These are phyloP conservation scores for Callyntrura guangdongensis DNA, from an alignment of 2,888 invertebrate genomes.

Conservation along the genomic window DNA sequence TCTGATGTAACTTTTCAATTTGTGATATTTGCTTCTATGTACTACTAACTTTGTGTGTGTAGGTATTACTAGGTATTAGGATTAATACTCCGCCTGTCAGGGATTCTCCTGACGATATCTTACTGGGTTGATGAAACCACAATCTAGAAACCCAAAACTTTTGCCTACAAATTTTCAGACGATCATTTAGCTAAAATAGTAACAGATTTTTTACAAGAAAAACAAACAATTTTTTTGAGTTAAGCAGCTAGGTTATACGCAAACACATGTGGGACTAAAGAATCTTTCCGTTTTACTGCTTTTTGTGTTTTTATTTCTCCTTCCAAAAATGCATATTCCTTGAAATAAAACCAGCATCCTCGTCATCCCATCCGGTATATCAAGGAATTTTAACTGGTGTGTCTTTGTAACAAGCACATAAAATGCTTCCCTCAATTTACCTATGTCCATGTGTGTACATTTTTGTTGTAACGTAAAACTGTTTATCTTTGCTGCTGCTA, in stretches of 20 bases:
- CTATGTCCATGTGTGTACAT: background rate
- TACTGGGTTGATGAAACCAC: no score
- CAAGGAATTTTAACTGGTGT: slow-evolving; percentile 13
- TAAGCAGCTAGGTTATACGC: background rate
- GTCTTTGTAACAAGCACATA: background rate
- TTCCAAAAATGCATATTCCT: slow-evolving; percentile 45
- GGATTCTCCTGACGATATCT: no score
- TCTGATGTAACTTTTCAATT: slow-evolving; percentile 27
- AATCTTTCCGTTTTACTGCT: slow-evolving; percentile 14
- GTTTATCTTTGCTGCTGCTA: no score
- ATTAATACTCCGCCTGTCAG: no score
- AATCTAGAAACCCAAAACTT: no score
- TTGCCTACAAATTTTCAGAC: no score
- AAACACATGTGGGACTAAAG: background rate
- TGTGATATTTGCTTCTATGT: background rate
- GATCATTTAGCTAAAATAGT: no score
- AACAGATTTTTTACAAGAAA: slow-evolving; percentile 28
- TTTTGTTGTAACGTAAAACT: no score
- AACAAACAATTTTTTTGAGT: slow-evolving; percentile 30
- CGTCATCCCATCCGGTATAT: slow-evolving; percentile 47
- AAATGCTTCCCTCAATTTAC: background rate
- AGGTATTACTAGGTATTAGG: no score
- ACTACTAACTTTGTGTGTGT: no score
- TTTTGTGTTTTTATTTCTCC: slow-evolving; percentile 24
- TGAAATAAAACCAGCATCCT: slow-evolving; percentile 47